Conservation (phyloP, 1,140 invertebrate species). For the Tetragonula clypearis region DNA sequence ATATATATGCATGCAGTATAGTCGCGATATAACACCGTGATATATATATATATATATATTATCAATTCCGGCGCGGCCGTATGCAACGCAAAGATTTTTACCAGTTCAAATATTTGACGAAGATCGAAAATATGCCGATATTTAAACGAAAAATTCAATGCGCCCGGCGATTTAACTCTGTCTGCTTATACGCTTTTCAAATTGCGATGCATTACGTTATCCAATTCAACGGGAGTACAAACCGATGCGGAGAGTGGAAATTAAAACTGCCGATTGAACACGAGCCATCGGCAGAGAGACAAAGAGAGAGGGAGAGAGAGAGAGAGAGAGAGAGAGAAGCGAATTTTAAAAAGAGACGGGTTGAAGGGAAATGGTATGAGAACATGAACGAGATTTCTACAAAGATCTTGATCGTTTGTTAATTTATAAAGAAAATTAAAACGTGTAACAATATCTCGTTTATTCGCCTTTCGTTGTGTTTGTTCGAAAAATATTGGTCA, state of each 20-base stretch:
- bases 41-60: not conserved
- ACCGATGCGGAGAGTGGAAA: conserved; percentile 23
- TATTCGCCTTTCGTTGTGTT: no score
- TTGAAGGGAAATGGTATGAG: no score
- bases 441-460: no score
- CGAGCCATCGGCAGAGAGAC: not conserved
- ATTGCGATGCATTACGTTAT: conserved; percentile 29
- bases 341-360: no score
- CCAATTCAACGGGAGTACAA: conserved; percentile 15
- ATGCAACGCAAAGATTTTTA: conserved; percentile 18
- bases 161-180: conserved; percentile 23
- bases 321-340: not conserved
- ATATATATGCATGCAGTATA: not conserved
- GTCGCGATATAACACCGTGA: not conserved
- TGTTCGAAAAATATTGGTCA: no score
- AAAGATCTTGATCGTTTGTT: no score
- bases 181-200: conserved; percentile 35
- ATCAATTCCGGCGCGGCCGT: not conserved
- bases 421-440: no score
- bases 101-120: conserved; percentile 41
- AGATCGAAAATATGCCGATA: conserved; percentile 39
- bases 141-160: conserved; percentile 38
- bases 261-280: conserved; percentile 28
- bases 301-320: not conserved
- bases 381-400: not conserved